Percentiles rank a stretch among this genome's conserved stretches.
These are phyloP conservation scores for Papilio aristodemus DNA, from an alignment of 1,140 invertebrate genomes.

Conservation along the genomic window DNA sequence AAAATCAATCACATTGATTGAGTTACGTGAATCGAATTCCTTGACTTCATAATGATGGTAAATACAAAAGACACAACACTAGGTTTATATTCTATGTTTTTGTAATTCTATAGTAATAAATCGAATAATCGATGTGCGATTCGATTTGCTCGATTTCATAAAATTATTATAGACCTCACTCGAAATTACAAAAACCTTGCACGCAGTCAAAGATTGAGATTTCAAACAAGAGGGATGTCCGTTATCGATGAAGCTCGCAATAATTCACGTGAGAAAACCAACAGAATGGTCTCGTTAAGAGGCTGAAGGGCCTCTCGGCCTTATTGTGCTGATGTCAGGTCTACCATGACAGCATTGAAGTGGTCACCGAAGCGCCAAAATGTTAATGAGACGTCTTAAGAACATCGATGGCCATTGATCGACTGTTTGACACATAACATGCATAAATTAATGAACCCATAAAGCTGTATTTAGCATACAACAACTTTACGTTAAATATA, in stretches of 20 bases:
- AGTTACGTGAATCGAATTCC: too few relatives aligned
- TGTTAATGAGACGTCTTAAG: slow-evolving; percentile 63
- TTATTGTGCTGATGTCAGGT: slow-evolving; percentile 66
- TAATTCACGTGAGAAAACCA: slow-evolving; percentile 74
- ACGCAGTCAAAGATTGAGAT: slow-evolving; percentile 43
- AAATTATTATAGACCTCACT: too few relatives aligned
- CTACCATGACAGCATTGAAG: slow-evolving; percentile 51
- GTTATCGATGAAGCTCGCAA: slow-evolving; percentile 45
- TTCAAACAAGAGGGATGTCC: slow-evolving; percentile 44
- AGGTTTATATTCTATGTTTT: too few relatives aligned
- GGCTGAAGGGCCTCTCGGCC: slow-evolving; percentile 61
- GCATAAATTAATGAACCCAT: slow-evolving; percentile 28
- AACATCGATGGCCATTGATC: slow-evolving; percentile 49
- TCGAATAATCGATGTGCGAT: too few relatives aligned
- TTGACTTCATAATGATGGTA: too few relatives aligned
- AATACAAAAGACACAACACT: too few relatives aligned
- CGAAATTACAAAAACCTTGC: slow-evolving; percentile 13
- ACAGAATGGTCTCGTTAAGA: slow-evolving; percentile 77
- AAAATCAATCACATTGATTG: too few relatives aligned
- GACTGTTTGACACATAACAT: slow-evolving; percentile 38
- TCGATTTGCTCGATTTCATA: too few relatives aligned
- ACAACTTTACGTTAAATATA: background rate
- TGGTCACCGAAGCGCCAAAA: slow-evolving; percentile 61
- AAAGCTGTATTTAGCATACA: background rate
- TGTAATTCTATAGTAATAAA: too few relatives aligned